Base-by-base conservation (phyloP, 2,113 vertebrate species). In the Zosterops pallidus region DNA sequence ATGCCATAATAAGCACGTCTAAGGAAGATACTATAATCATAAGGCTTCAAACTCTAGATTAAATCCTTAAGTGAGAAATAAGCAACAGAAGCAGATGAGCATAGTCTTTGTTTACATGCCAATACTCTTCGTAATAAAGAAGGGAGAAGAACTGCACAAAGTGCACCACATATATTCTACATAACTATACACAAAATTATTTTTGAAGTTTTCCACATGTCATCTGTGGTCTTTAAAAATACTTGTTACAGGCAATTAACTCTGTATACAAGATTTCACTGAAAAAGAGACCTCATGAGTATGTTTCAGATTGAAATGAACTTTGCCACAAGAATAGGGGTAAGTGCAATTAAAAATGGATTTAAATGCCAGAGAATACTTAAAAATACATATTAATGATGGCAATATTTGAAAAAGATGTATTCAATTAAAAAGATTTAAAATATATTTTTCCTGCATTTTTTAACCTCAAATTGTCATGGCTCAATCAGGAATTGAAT, bases 61-160 rank as follows among this genome's bases (percentile, higher is more conserved):
- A 2, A 35, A 20, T 31, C 42, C n/a, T 55, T 70, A 86, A n/a
- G 63, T 80, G 56, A 95, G 79, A 86, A 93, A 90, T 76, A 92
- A 83, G 24, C 26, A 87, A 74, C 55, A 63, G 75, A 83, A 83
- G 50, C 50, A 86, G 42, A 83, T 70, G 55, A 90, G 2, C 24
- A 52, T 7, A 53, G 37, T 33, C 42, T 92, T 83, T 83, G 25
- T 81, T 90, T 83, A 63, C 13, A 44, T 77, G 79, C 9, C 83
- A 83, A 92, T 86, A 42, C 9, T 80, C 31, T 75, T 83, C 16
- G 15, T 70, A 93, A 83, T 70, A 88, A 93, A 69, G 14, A 86
- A 83, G 9, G 33, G 55, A 74, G 47, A 29, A 93, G 2, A 85
- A 83, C 19, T 83, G 7, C 13, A 44, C 6, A 57, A 84, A 91